phyloP scores from a whole-genome alignment of 1,140 invertebrate species.

The Drosophila navojoa region DNA sequence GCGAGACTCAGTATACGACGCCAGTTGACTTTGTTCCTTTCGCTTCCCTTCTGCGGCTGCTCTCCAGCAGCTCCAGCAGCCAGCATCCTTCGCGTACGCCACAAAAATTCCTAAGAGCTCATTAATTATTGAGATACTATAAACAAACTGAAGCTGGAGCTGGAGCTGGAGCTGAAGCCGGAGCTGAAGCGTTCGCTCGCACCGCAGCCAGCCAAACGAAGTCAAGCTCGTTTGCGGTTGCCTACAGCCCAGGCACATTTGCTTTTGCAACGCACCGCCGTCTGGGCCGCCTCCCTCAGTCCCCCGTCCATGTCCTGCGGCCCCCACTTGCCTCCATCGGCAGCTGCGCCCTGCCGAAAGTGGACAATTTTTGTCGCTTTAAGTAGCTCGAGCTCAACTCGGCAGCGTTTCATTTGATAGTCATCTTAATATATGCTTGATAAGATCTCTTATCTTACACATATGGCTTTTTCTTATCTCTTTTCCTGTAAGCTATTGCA shows the following conservation, averaged over 20 bases:
- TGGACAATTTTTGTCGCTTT: slow-evolving; percentile 68
- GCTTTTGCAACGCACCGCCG: slow-evolving; percentile 19
- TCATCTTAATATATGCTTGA: neutral
- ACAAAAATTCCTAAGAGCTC: slow-evolving; percentile 82
- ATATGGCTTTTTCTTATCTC: neutral
- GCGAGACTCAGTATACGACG: slow-evolving; percentile 51
- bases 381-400: neutral
- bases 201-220: slow-evolving; percentile 55
- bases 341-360: slow-evolving; percentile 34
- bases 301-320: slow-evolving; percentile 27
- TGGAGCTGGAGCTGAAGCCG: slow-evolving; percentile 42
- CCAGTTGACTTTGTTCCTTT: slow-evolving; percentile 70
- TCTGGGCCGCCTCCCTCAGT: neutral
- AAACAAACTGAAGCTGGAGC: slow-evolving; percentile 69
- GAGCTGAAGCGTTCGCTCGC: slow-evolving; percentile 9
- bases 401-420: neutral
- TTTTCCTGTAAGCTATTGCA: neutral
- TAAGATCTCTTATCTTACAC: too few relatives aligned
- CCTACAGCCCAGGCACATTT: slow-evolving; percentile 76
- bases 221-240: slow-evolving; percentile 79
- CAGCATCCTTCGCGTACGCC: slow-evolving; percentile 49
- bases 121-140: slow-evolving; percentile 82
- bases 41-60: neutral
- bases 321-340: neutral
- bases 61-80: slow-evolving; percentile 6